Base-by-base conservation (phyloP, 2,797 vertebrate species). In the Pipistrellus nathusii region DNA sequence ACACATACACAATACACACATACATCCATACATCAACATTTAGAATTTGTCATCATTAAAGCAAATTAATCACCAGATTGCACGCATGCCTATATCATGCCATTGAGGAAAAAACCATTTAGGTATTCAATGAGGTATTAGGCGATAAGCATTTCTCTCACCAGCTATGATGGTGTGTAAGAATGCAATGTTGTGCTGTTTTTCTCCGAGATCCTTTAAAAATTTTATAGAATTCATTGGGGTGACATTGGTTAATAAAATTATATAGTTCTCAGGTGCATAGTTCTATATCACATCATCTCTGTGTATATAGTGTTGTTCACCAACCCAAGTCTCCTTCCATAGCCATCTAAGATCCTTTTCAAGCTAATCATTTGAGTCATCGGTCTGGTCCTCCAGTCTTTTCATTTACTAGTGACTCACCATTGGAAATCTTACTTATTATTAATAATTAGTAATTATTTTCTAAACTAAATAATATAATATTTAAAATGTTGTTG, bases 401-500 rank as follows among this genome's bases (percentile, higher is more conserved):
- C 85, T 88, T 41, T 20, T 76, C 55, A 72, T 84, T 86, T 87
- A 66, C 80, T 90, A 25, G 14, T 91, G 85, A 90, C 81, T 90
- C 32, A 95, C 94, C 44, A 96, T 75, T 93, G 97, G 69, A 85
- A 96, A 97, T 96, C 68, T 11, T 95, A 94, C 68, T 88, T 95
- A 90, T 93, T 81, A 95, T 97, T 97, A 93, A 83, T 94, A 93
- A 98, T 98, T 88, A 95, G 88, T 96, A 96, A 32, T 90, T 85
- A 95, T 93, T 95, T 92, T 96, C 44, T 76, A 94, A 94, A 96
- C 83, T 97, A 98, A 98, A 98, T 95, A 76, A 94, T 75, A 91
- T 96, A 96, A 97, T 85, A 92, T 57, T 94, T 97, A 93, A 76
- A 94, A 92, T 27, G 91, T 27, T 69, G 77, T 32, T 91, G n/a